phyloP scores from a whole-genome alignment of 2,113 vertebrate species.

The Trochalopteron elliotii region DNA sequence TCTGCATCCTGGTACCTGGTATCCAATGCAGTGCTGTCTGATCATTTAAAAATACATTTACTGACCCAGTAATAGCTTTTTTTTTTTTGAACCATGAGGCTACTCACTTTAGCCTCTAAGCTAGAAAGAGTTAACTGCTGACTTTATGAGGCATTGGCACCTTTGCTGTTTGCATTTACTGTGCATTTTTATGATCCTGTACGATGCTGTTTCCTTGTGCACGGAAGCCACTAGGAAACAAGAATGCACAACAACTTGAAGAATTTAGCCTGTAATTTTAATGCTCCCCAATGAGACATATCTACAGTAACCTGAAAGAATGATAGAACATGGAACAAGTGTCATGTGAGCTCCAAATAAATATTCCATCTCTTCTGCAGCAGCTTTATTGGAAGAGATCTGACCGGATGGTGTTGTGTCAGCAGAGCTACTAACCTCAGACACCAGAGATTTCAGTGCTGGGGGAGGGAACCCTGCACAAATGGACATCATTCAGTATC shows the following conservation, averaged over 20 bases:
- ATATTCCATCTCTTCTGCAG: not conserved
- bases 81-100: not conserved
- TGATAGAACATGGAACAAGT: not conserved
- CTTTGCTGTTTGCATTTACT: not conserved
- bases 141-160: not conserved
- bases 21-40: not conserved
- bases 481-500: not conserved
- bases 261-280: not conserved
- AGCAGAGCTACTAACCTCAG: not conserved
- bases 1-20: not conserved
- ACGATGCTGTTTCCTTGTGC: not conserved
- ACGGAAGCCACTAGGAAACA: not conserved
- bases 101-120: not conserved
- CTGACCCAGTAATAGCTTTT: not conserved
- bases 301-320: not conserved
- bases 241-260: not conserved
- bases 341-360: not conserved
- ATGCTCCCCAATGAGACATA: not conserved
- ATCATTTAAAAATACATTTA: not conserved
- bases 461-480: not conserved
- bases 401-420: slow-evolving; percentile 5
- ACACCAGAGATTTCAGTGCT: not conserved
- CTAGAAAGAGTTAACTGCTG: not conserved
- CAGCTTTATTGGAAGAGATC: slow-evolving; percentile 1
- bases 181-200: not conserved